phyloP scores from a whole-genome alignment of 2,888 invertebrate species.

The Megalurothrips usitatus region DNA sequence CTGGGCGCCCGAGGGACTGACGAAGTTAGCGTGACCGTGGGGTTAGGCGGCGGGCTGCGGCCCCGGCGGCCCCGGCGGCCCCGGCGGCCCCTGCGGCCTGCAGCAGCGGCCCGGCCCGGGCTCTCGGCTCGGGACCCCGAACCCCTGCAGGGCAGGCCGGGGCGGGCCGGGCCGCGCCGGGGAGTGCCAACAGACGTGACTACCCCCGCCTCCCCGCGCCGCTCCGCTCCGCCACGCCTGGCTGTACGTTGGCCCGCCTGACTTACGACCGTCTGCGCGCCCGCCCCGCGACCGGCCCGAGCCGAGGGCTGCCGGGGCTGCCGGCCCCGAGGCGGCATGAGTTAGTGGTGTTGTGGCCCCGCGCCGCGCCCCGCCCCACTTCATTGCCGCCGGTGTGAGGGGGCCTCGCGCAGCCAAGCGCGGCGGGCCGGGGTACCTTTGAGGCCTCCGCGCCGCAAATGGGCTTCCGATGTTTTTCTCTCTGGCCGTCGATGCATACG shows the following conservation, averaged over 20 bases:
- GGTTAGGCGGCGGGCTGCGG: no score
- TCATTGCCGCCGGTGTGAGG: neutral
- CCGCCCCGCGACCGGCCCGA: neutral
- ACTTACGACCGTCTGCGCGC: constrained; percentile 15
- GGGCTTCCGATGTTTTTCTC: constrained; percentile 18
- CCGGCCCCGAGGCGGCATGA: constrained; percentile 8
- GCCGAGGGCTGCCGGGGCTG: no score
- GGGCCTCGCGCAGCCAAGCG: no score
- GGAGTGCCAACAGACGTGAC: constrained; percentile 25
- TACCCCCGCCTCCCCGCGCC: neutral
- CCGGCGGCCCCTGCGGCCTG: no score
- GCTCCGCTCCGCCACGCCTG: neutral
- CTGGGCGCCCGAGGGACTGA: constrained; percentile 22
- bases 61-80: no score
- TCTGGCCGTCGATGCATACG: neutral
- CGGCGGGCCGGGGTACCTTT: neutral
- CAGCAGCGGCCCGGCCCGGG: no score
- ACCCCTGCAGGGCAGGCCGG: no score
- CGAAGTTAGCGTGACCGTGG: constrained; percentile 25
- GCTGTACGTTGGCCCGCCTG: neutral
- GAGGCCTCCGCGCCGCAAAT: neutral
- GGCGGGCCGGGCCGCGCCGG: neutral
- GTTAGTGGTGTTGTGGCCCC: neutral
- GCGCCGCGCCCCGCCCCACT: neutral
- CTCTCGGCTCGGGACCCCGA: no score